These are phyloP conservation scores for Sepiola atlantica DNA, from an alignment of 2,888 invertebrate genomes.

Conservation along the genomic window DNA sequence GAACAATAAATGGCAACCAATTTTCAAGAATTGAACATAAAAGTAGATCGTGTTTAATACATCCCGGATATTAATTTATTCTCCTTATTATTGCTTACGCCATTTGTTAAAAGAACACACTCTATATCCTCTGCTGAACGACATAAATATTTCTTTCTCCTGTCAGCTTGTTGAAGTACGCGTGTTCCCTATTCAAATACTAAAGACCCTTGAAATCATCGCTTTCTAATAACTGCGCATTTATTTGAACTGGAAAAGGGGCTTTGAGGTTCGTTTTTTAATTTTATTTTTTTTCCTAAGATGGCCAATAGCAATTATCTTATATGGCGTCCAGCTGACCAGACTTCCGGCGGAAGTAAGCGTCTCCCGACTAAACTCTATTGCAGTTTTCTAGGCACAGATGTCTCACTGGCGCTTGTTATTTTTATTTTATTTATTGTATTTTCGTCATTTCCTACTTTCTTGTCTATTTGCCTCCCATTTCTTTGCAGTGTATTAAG, in stretches of 20 bases:
- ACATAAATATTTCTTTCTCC: not conserved
- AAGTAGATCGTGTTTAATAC: not conserved
- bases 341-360: not conserved
- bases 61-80: not conserved
- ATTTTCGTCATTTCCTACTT: not conserved
- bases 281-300: not conserved
- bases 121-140: not conserved
- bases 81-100: not conserved
- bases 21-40: not conserved
- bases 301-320: not conserved
- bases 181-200: not conserved
- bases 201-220: not conserved
- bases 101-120: not conserved
- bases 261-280: not conserved
- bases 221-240: not conserved
- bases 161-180: not conserved
- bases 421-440: not conserved
- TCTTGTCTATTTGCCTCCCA: not conserved
- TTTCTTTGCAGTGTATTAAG: not conserved
- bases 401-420: not conserved
- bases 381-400: not conserved
- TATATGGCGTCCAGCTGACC: not conserved
- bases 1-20: not conserved
- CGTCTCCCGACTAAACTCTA: too few relatives aligned
- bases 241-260: not conserved